Percentiles rank a stretch among this genome's conserved stretches.
Evolutionary conservation across 2,113 vertebrate species (phyloP).

Genomic region (Leucosticte australis): DNA sequence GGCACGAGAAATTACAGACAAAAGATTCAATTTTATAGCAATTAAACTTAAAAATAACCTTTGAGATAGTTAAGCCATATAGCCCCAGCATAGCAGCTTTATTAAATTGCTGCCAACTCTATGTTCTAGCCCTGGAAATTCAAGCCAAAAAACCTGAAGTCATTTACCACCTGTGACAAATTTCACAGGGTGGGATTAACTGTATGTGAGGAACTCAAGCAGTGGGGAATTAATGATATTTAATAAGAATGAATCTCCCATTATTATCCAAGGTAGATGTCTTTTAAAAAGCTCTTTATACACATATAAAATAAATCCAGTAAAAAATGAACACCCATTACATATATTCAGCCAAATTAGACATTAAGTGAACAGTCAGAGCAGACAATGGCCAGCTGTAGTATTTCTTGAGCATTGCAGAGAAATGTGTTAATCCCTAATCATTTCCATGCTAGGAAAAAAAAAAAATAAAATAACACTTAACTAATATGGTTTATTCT

Average conservation of each 20-base stretch:
- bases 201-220: not conserved
- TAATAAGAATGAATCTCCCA: not conserved
- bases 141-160: not conserved
- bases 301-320: not conserved
- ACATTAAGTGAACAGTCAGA: slow-evolving; percentile 2
- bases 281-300: not conserved
- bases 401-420: not conserved
- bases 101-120: not conserved
- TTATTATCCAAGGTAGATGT: not conserved
- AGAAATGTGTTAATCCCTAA: not conserved
- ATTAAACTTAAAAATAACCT: not conserved
- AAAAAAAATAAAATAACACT: not conserved
- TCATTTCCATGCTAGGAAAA: not conserved
- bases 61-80: not conserved
- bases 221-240: not conserved
- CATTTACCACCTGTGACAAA: not conserved
- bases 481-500: slow-evolving; percentile 14
- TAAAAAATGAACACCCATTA: not conserved
- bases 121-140: not conserved
- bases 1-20: slow-evolving; percentile 31
- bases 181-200: not conserved
- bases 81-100: not conserved
- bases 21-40: slow-evolving; percentile 10
- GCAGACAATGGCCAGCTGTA: not conserved
- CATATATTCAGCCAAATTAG: not conserved